Percentiles rank a stretch among this genome's conserved stretches.
Conservation (phyloP, 92 coral and sea anemone genomes). For the Porites lobata region DNA sequence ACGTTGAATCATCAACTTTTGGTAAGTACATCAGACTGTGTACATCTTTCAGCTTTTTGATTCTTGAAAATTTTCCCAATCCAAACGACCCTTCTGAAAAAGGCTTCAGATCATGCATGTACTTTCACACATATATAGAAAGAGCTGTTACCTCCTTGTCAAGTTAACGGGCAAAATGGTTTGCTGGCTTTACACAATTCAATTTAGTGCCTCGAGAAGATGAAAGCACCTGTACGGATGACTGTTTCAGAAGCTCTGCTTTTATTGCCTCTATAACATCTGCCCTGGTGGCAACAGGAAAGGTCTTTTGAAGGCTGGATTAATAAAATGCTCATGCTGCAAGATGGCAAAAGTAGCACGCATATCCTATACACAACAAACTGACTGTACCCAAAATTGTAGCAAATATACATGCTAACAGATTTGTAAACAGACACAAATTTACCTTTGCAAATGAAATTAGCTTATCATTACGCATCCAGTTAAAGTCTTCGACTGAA, state of each 20-base stretch:
- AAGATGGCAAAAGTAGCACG: constrained; percentile 20
- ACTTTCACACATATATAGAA: too few relatives aligned
- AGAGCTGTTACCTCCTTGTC: background rate
- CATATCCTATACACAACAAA: background rate
- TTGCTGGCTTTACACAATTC: background rate
- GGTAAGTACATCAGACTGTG: too few relatives aligned
- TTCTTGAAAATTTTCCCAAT: background rate
- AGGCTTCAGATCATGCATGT: background rate
- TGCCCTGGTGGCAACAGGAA: too few relatives aligned
- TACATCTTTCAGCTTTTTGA: too few relatives aligned
- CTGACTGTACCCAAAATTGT: background rate
- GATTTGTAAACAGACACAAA: background rate
- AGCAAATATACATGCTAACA: background rate
- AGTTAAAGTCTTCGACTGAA: background rate
- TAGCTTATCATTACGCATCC: background rate
- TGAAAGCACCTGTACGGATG: too few relatives aligned
- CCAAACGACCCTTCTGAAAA: background rate
- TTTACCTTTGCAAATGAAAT: background rate
- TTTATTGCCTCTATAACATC: too few relatives aligned
- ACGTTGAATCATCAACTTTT: too few relatives aligned
- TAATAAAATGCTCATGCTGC: background rate
- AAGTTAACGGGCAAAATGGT: background rate
- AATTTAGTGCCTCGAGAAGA: background rate
- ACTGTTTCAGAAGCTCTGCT: too few relatives aligned
- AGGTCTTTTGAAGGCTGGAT: too few relatives aligned